Evolutionary conservation across 2,888 invertebrate genomes (phyloP).

Genomic region (Mythimna impura): DNA sequence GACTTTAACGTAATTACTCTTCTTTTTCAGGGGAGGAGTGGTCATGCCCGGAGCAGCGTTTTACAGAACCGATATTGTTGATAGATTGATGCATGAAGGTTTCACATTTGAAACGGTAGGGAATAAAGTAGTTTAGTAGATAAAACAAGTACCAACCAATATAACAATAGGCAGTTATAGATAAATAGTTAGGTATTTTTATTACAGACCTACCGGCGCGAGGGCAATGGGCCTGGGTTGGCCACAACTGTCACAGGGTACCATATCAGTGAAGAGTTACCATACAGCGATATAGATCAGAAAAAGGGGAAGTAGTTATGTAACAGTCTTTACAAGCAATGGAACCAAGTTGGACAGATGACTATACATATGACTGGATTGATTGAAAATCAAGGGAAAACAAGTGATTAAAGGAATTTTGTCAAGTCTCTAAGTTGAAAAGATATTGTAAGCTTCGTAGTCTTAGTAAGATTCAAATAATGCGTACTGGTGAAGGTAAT

Average conservation of each 20-base stretch:
- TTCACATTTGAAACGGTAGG: slow-evolving; percentile 63
- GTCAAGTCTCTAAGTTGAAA: background rate
- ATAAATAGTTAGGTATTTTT: slow-evolving; percentile 2
- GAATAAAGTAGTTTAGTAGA: slow-evolving; percentile 13
- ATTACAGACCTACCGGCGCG: background rate
- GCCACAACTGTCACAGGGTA: background rate
- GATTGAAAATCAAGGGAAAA: background rate
- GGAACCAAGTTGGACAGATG: background rate
- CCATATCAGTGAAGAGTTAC: slow-evolving; percentile 9
- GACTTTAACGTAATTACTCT: background rate
- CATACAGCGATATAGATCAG: background rate
- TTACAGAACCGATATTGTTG: slow-evolving; percentile 68
- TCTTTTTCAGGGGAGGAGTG: slow-evolving; percentile 74
- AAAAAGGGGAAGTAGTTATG: slow-evolving; percentile 22
- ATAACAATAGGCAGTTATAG: background rate
- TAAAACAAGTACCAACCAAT: background rate
- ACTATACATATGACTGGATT: background rate
- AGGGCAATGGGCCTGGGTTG: background rate
- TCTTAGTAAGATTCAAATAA: background rate
- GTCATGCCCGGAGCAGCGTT: slow-evolving; percentile 73
- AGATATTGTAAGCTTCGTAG: background rate
- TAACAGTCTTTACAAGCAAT: background rate
- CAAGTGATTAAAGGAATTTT: background rate
- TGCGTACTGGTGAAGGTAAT: background rate
- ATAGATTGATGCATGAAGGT: slow-evolving; percentile 65